Percentiles rank a stretch among this genome's conserved stretches.
These are phyloP conservation scores for Phalacrocorax carbo DNA, from an alignment of 2,113 vertebrate genomes.

Conservation along the genomic window DNA sequence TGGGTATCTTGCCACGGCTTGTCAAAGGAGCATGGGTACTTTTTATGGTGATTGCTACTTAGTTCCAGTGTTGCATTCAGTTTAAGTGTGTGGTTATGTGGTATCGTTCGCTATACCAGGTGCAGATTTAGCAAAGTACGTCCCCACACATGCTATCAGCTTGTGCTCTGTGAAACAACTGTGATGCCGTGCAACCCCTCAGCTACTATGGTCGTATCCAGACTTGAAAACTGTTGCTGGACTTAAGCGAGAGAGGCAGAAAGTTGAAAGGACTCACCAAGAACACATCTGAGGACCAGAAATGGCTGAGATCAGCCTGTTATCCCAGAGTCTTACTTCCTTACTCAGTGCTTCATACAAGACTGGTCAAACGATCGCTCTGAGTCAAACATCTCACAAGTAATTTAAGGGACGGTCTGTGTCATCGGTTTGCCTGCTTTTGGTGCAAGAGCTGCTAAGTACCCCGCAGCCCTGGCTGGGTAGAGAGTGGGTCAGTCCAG, in stretches of 20 bases:
- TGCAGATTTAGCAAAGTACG: background rate
- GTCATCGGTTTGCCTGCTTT: background rate
- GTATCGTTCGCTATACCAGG: background rate
- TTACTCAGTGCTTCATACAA: background rate
- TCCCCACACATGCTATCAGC: background rate
- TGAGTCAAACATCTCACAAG: background rate
- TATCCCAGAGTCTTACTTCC: background rate
- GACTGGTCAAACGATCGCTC: background rate
- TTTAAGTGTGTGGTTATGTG: background rate
- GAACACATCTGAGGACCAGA: background rate
- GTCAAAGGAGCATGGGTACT: background rate
- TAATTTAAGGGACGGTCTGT: background rate
- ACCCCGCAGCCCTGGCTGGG: background rate
- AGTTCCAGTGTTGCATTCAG: background rate
- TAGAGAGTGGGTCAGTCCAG: background rate
- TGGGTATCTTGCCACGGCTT: background rate
- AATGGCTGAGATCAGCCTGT: background rate
- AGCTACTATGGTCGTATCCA: background rate
- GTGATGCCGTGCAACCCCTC: background rate
- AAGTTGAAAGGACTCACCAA: background rate
- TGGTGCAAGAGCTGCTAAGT: background rate
- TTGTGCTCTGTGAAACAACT: background rate
- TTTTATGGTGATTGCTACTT: background rate
- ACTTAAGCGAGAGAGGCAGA: fast-evolving
- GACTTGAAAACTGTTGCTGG: background rate